phyloP scores from a whole-genome alignment of 1,140 invertebrate species.

The Tigriopus japonicus region DNA sequence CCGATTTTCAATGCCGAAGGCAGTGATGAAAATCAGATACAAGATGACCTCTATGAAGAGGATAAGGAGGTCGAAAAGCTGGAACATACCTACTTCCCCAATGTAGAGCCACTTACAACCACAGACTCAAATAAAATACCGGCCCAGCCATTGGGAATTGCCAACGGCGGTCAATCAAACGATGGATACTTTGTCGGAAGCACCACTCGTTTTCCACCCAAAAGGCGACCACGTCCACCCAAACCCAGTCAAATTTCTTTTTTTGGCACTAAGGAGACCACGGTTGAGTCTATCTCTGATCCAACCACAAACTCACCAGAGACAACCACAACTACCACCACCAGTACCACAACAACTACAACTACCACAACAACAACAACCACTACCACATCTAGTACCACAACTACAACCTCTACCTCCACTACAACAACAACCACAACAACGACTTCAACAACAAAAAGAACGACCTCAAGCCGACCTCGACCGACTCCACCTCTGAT shows the following conservation, averaged over 20 bases:
- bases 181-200: no score
- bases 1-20: background rate
- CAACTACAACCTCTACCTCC: no score
- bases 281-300: background rate
- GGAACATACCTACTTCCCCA: background rate
- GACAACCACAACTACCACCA: conserved; percentile 12
- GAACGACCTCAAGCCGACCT: conserved; percentile 13
- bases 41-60: background rate
- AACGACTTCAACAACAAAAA: background rate
- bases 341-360: conserved; percentile 7
- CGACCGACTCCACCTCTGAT: background rate
- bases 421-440: background rate
- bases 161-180: no score
- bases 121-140: background rate
- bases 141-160: no score
- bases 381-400: background rate
- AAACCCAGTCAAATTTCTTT: no score
- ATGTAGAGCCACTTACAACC: background rate
- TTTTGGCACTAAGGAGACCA: background rate
- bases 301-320: conserved; percentile 14
- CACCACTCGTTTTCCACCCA: no score
- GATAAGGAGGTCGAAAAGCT: background rate
- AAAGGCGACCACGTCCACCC: no score
- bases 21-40: background rate
- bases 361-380: conserved; percentile 2